A percentile compares a stretch with the other conserved stretches of the same genome.
Evolutionary conservation across 2,888 invertebrate genomes (phyloP).

Genomic region (Amphiduros pacificus): DNA sequence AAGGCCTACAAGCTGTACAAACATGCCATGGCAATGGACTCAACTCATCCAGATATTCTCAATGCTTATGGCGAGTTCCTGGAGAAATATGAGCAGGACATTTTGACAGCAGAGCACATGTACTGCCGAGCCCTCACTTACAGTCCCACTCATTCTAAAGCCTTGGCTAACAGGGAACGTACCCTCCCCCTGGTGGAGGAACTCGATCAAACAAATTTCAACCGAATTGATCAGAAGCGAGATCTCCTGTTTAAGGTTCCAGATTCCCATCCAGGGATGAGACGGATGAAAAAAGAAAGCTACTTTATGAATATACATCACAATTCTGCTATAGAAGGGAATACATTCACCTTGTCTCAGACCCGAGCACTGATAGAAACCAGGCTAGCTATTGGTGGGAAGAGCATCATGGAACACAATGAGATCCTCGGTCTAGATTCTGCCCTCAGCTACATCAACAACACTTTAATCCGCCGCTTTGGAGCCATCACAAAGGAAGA

Average conservation of each 20-base stretch:
- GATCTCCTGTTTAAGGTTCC: constrained; percentile 81
- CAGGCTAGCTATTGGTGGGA: constrained; percentile 75
- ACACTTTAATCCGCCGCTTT: constrained; percentile 69
- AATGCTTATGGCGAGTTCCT: constrained; percentile 91
- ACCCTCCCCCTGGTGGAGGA: constrained; percentile 85
- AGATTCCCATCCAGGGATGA: constrained; percentile 75
- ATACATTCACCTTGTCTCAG: constrained; percentile 91
- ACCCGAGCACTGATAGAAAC: constrained; percentile 91
- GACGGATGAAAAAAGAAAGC: constrained; percentile 89
- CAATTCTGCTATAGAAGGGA: constrained; percentile 95
- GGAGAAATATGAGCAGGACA: constrained; percentile 81
- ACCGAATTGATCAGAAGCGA: constrained; percentile 80
- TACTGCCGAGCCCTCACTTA: constrained; percentile 80
- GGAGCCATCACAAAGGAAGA: constrained; percentile 81
- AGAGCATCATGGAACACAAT: constrained; percentile 94
- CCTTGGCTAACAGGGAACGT: constrained; percentile 72
- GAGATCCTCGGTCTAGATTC: constrained; percentile 89
- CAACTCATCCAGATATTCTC: constrained; percentile 87
- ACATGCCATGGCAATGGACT: constrained; percentile 88
- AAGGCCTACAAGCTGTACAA: constrained; percentile 72
- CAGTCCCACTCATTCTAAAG: constrained; percentile 74
- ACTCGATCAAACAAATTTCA: constrained; percentile 78
- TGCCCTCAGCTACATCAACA: constrained; percentile 87
- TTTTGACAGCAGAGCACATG: constrained; percentile 86
- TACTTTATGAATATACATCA: constrained; percentile 94